Evolutionary conservation across 2,113 vertebrate genomes (phyloP), one percentile per base, ranked within the genome.

Genomic region (Oreochromis aureus): DNA sequence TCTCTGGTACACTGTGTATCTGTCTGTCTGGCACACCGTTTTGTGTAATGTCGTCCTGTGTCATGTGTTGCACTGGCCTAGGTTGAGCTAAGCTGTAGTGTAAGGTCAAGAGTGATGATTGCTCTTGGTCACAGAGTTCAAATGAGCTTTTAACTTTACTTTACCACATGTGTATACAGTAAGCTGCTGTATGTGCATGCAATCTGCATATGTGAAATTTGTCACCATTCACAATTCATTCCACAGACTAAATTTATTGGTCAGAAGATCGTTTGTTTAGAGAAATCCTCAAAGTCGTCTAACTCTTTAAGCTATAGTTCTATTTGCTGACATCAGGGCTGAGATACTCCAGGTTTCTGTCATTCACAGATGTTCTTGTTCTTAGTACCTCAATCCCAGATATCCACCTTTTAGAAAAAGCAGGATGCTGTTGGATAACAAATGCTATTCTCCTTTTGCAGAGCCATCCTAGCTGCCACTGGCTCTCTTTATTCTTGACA

Each of bases 51-150:
- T 87, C 81, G 85, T 90, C 46, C 24, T 91, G 79, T 89, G 44
- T 88, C 80, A 30, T 80, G 63, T 85, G 82, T 93, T 90, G 90
- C 91, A 94, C 82, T 27, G 93, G 94, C 86, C 91, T 91, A 80
- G 80, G 90, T 92, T 94, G 46, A 93, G 89, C 84, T 27, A 36
- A 78, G 13, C 7, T 88, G 59, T 3, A 51, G 51, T 39, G 7
- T 63, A 16, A 80, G 59, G 5, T 9, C 44, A 53, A 66, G 2
- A 83, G 24, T 5, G 59, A 59, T 13, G 46, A 59, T 18, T 19
- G 19, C 18, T 66, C 13, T 76, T 53, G 18, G 4, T 32, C 27
- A 51, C 7, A 39, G 59, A 55, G 15, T 36, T 30, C 76, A 53
- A 22, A 58, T 44, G 58, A 39, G 5, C 13, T 80, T 56, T 53